Evolutionary conservation across 2,888 invertebrate species (phyloP), one percentile per base, ranked within the genome.

Genomic region (Xanthia icteritia): DNA sequence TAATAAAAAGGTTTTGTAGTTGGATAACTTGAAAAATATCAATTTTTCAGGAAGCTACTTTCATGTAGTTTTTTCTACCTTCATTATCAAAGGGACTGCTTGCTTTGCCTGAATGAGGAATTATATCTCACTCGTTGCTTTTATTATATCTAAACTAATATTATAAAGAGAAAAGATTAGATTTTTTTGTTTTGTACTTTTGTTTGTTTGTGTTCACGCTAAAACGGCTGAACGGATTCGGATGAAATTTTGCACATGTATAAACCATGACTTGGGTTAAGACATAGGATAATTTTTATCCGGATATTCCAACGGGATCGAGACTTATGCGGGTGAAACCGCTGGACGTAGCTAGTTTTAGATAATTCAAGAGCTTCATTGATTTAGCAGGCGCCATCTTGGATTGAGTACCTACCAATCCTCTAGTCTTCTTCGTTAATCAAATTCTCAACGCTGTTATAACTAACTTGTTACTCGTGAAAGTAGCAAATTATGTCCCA

Each of bases 401-500:
- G 48, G 20, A n/a, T 79, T 67, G 0, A 36, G 23, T 23, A 66
- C 27, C 13, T 15, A 27, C 31, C 20, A 60, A 56, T 54, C 17
- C 17, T 39, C 20, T 56, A 20, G 36, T 39, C 23, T 58, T 5
- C 13, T 15, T 48, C 48, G 39, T 31, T 51, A 79, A 27, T 45
- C 8, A 79, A 69, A 69, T 70, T 45, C 15, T 79, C 15, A 61
- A 63, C 15, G 27, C 11, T 27, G 45, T 66, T 77, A 64, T 27
- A 42, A 36, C 27, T 79, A 68, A 42, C 58, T 68, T 78, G 51
- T 76, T 42, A 64, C 17, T 64, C 27, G 63, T 42, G 58, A 81
- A 79, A 82, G 39, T 42, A 83, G 42, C 73, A 56, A 76, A 72
- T 70, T 48, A 74, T 66, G 31, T 51, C 15, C 51, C 61, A 72